phyloP scores from a whole-genome alignment of 1,140 invertebrate genomes.

The Drosophila lowei region DNA sequence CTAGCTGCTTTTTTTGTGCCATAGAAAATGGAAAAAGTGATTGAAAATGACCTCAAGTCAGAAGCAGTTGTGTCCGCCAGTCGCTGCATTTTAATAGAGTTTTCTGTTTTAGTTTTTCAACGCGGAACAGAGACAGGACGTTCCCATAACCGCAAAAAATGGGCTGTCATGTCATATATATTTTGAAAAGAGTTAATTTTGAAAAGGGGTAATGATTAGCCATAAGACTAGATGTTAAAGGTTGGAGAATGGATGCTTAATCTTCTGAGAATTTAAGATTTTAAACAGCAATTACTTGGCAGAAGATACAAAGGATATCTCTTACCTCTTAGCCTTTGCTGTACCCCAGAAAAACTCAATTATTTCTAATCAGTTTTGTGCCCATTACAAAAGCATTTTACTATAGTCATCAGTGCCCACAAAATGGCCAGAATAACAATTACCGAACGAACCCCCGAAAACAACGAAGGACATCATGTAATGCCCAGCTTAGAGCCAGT shows the following conservation, averaged over 20 bases:
- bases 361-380: slow-evolving; percentile 57
- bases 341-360: slow-evolving; percentile 33
- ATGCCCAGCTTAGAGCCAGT: slow-evolving; percentile 60
- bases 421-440: slow-evolving; percentile 70
- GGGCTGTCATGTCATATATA: no score
- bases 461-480: slow-evolving; percentile 36
- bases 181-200: no score
- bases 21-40: slow-evolving; percentile 75
- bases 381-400: slow-evolving; percentile 31
- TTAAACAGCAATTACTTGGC: no score
- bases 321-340: not conserved
- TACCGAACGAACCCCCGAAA: slow-evolving; percentile 28
- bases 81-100: slow-evolving; percentile 71
- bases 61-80: slow-evolving; percentile 59
- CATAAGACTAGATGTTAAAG: no score
- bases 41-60: slow-evolving; percentile 81
- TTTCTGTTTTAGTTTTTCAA: slow-evolving; percentile 44
- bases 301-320: not conserved
- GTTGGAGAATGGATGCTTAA: no score
- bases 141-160: no score
- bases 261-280: no score
- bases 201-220: no score
- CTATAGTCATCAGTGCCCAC: slow-evolving; percentile 63
- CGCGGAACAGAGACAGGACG: slow-evolving; percentile 3
- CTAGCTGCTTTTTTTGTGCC: slow-evolving; percentile 49